Percentiles rank a stretch among this genome's conserved stretches.
These are phyloP conservation scores for Eilema sororculum DNA, from an alignment of 2,888 invertebrate species.

Conservation along the genomic window DNA sequence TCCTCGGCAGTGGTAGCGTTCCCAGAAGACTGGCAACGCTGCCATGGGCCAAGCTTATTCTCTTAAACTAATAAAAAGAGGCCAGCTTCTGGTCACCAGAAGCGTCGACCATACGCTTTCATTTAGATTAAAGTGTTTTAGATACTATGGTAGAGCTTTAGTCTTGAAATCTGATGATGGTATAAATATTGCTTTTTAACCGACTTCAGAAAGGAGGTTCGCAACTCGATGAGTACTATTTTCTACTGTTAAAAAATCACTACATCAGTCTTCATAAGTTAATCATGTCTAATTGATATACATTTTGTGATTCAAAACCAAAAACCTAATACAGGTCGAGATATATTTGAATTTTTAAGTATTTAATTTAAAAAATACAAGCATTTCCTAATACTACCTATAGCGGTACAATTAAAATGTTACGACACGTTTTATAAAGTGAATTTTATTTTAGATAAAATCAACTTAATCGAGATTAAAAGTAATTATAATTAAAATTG, in stretches of 20 bases:
- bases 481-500: constrained; percentile 13
- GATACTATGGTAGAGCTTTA: neutral
- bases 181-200: neutral
- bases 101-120: neutral
- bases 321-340: constrained; percentile 12
- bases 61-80: no score
- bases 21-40: neutral
- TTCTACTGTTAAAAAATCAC: constrained; percentile 13
- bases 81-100: no score
- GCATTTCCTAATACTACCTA: constrained; percentile 4
- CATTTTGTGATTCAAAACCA: constrained; percentile 8
- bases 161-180: neutral
- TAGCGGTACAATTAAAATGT: neutral
- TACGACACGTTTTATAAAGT: neutral
- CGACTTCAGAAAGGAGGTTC: no score
- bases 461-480: constrained; percentile 8
- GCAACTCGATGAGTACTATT: no score
- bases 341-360: neutral
- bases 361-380: constrained; percentile 9
- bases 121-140: neutral
- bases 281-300: constrained; percentile 17
- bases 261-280: constrained; percentile 28
- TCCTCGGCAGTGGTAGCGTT: neutral
- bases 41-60: no score
- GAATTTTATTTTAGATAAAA: neutral